Evolutionary conservation across 2,113 vertebrate species (phyloP).

Genomic region (Vulpes lagopus): DNA sequence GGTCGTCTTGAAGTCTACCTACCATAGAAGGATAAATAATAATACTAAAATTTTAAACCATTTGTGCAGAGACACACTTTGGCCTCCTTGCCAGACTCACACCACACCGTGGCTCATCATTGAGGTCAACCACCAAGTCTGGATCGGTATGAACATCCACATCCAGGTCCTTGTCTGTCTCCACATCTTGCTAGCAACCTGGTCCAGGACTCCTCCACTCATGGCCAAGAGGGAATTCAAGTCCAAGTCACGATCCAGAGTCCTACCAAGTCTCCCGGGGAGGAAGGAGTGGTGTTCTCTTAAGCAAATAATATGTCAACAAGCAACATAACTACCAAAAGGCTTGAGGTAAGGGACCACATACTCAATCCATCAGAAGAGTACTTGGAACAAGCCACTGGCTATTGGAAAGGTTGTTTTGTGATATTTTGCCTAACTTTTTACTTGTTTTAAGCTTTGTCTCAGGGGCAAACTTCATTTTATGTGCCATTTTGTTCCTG

Average conservation of each 20-base stretch:
- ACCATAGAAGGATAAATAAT: not conserved
- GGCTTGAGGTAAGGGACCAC: conserved; percentile 89
- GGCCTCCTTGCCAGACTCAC: not conserved
- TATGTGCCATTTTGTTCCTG: conserved; percentile 94
- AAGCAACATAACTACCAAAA: conserved; percentile 87
- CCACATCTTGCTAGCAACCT: conserved; percentile 90
- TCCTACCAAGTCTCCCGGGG: conserved; percentile 92
- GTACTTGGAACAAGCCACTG: conserved; percentile 90
- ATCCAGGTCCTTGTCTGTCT: conserved; percentile 92
- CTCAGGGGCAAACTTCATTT: conserved; percentile 90
- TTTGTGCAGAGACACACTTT: not conserved
- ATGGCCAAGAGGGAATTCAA: conserved; percentile 93
- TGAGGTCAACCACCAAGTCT: conserved; percentile 94
- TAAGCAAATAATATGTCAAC: conserved; percentile 89
- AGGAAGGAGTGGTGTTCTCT: conserved; percentile 92
- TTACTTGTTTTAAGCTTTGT: conserved; percentile 90
- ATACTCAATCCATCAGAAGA: conserved; percentile 87
- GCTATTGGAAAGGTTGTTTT: conserved; percentile 98
- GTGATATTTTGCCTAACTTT: conserved; percentile 93
- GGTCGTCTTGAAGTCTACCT: not conserved
- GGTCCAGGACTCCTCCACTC: conserved; percentile 92
- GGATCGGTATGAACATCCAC: conserved; percentile 92
- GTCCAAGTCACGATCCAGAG: conserved; percentile 94
- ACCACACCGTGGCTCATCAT: conserved; percentile 85
- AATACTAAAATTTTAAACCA: not conserved